Evolutionary conservation across 1,140 invertebrate genomes (phyloP), one percentile per base, ranked within the genome.

Genomic region (Conus ventricosus): DNA sequence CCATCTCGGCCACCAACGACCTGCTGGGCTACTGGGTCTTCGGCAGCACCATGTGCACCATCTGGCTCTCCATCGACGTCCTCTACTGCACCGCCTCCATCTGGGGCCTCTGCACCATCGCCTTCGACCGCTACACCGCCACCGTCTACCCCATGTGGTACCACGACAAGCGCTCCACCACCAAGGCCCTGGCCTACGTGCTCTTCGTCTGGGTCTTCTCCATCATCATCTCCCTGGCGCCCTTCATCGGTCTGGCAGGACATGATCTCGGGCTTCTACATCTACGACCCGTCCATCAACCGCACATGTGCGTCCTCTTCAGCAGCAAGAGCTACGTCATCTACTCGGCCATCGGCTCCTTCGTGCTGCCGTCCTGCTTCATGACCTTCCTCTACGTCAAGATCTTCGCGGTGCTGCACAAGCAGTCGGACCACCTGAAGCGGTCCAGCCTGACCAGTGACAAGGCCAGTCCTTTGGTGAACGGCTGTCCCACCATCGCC

Each of bases 381-480:
- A 99, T 99, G 97, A 96, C 99, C 84, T 99, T 99, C 96, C 98
- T 99, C 95, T 99, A 99, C 95, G 98, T 98, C 96, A 96, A 98
- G 90, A 99, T 99, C 91, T 99, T 99, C 95, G 97, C 97, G 87
- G 98, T 94, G 54, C 90, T 95, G 39, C 91, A 91, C 78, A 82
- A 85, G 17, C 84, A 90, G 82, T 89, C 91, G 7, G 80, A 88
- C 78, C 75, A 53, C 27, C 63, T 90, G 55, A 71, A 71, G 63
- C 83, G 84, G 76, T 51, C 85, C 27, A 90, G 87, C 82, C 7
- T 76, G 82, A 54, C 82, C 60, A 57, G 80, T 20, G 63, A 55
- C 57, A 51, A 25, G 75, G 80, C 89, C 17, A 51, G 63, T 13
- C 39, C 82, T n/a, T n/a, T 71, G 55, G 13, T 67, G 51, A 57